phyloP scores from a whole-genome alignment of 2,888 invertebrate species.

The Hirudinaria manillensis region DNA sequence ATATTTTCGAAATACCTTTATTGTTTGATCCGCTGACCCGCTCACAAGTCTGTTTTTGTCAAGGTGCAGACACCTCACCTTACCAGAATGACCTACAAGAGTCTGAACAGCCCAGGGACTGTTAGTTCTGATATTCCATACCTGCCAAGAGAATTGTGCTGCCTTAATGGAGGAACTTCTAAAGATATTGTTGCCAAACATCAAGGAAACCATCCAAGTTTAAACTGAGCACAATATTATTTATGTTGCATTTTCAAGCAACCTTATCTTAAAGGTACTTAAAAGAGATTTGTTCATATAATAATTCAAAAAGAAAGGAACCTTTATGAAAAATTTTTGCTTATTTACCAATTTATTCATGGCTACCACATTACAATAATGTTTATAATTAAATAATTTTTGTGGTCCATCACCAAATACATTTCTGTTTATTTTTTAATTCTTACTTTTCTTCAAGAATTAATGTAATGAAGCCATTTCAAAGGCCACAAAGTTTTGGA shows the following conservation, averaged over 20 bases:
- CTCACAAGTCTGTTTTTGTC: conserved; percentile 69
- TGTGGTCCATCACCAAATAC: too few species aligned
- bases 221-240: not conserved
- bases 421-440: too few species aligned
- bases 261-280: not conserved
- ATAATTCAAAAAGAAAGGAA: too few species aligned
- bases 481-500: too few species aligned
- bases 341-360: too few species aligned
- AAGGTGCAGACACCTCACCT: conserved; percentile 57
- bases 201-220: too few species aligned
- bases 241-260: not conserved
- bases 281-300: too few species aligned
- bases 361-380: too few species aligned
- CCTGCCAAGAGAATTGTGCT: conserved; percentile 43
- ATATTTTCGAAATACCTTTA: conserved; percentile 59
- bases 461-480: too few species aligned
- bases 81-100: conserved; percentile 57
- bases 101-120: conserved; percentile 58
- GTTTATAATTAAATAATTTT: too few species aligned
- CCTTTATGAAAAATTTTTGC: too few species aligned
- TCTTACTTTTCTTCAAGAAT: too few species aligned
- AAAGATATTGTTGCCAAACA: not conserved
- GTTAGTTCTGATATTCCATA: conserved; percentile 58
- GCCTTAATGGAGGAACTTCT: not conserved
- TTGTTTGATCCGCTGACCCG: conserved; percentile 83